Conservation (phyloP, 2,113 vertebrate genomes). For the Willisornis vidua region DNA sequence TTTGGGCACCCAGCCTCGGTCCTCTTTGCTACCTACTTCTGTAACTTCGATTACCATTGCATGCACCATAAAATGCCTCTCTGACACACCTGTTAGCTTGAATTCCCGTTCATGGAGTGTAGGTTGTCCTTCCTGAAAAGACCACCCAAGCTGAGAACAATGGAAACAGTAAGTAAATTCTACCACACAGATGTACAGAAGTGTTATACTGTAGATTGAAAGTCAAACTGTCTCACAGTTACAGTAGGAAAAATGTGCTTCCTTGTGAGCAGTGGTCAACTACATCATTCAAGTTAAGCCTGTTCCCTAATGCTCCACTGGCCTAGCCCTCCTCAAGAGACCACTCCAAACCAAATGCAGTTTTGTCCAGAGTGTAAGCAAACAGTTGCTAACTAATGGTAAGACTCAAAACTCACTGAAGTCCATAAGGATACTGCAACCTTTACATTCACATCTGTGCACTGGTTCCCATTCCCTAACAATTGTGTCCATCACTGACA, state of each 20-base stretch:
- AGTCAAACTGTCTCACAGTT: background rate
- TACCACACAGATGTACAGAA: background rate
- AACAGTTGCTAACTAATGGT: background rate
- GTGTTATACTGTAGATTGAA: background rate
- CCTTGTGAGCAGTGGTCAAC: background rate
- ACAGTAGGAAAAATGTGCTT: background rate
- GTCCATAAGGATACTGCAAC: background rate
- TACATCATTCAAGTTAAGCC: background rate
- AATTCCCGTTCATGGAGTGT: background rate
- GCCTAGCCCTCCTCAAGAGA: background rate
- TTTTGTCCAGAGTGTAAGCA: background rate
- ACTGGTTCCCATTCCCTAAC: background rate
- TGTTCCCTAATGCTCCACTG: background rate
- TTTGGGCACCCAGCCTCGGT: background rate
- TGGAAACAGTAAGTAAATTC: background rate
- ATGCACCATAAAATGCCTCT: background rate
- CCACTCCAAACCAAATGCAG: background rate
- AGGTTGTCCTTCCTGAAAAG: background rate
- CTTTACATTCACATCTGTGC: background rate
- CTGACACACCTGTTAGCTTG: background rate
- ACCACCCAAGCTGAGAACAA: background rate
- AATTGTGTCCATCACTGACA: background rate
- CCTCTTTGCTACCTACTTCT: background rate
- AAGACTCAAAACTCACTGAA: background rate
- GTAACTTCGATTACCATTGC: background rate